Evolutionary conservation across 2,888 invertebrate genomes (phyloP).

Genomic region (Chalcis sispes): DNA sequence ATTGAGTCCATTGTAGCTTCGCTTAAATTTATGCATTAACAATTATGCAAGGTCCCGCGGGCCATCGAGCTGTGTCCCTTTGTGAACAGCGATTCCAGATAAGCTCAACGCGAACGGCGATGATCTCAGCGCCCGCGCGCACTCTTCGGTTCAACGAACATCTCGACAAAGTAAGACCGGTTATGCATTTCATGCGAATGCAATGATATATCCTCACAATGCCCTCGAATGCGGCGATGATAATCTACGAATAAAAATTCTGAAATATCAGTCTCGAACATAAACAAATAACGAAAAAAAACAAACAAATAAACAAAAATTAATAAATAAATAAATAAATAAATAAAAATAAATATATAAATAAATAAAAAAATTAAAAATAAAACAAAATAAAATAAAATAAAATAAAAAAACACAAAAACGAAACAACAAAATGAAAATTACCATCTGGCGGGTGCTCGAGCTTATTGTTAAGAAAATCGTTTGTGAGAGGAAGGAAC

Average conservation of each 20-base stretch:
- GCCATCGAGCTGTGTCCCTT: slow-evolving; percentile 61
- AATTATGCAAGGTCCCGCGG: slow-evolving; percentile 65
- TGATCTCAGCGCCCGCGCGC: slow-evolving; percentile 48
- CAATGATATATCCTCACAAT: slow-evolving; percentile 39
- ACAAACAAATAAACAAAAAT: background rate
- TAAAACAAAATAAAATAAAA: background rate
- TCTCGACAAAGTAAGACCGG: slow-evolving; percentile 53
- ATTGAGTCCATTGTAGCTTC: slow-evolving; percentile 66
- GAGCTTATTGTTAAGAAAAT: slow-evolving; percentile 23
- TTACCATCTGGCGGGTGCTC: slow-evolving; percentile 8
- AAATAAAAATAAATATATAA: background rate
- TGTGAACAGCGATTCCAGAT: slow-evolving; percentile 60
- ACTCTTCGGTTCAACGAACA: slow-evolving; percentile 37
- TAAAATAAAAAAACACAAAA: background rate
- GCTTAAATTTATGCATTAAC: slow-evolving; percentile 75
- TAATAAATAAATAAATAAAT: background rate
- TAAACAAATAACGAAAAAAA: background rate
- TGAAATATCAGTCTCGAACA: slow-evolving; percentile 25
- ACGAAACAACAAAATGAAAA: slow-evolving; percentile 10
- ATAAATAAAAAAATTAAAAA: background rate
- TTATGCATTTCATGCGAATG: slow-evolving; percentile 45
- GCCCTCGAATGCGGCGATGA: slow-evolving; percentile 41
- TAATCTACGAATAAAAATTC: slow-evolving; percentile 44
- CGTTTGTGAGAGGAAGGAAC: slow-evolving; percentile 21
- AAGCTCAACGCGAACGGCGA: slow-evolving; percentile 57